These are phyloP conservation scores for Manduca sexta DNA, from an alignment of 1,140 invertebrate genomes.

Conservation along the genomic window DNA sequence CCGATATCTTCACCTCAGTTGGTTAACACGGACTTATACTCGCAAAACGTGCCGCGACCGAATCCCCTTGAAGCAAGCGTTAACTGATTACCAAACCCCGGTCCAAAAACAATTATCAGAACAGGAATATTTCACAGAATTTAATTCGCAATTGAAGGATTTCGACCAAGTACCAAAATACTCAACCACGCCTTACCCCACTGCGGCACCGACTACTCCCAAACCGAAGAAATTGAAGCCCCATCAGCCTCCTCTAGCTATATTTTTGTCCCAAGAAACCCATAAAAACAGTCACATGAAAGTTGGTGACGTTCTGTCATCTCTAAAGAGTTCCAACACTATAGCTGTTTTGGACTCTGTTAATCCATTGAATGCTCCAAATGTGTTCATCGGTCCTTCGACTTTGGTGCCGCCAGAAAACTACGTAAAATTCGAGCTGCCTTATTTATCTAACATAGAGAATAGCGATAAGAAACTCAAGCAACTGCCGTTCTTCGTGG, in stretches of 20 bases:
- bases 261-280: constrained; percentile 78
- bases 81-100: constrained; percentile 41
- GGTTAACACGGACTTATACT: constrained; percentile 47
- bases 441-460: constrained; percentile 84
- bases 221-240: constrained; percentile 77
- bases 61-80: constrained; percentile 45
- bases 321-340: constrained; percentile 80
- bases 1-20: constrained; percentile 38
- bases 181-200: constrained; percentile 59
- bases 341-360: constrained; percentile 85
- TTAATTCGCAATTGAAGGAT: constrained; percentile 40
- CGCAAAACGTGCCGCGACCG: constrained; percentile 36
- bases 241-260: constrained; percentile 86
- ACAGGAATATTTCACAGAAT: constrained; percentile 39
- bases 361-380: constrained; percentile 75
- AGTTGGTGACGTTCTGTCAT: constrained; percentile 79
- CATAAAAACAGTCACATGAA: constrained; percentile 69
- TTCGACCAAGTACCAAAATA: constrained; percentile 44
- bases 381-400: constrained; percentile 86
- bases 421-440: constrained; percentile 86
- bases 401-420: constrained; percentile 79
- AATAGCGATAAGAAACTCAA: constrained; percentile 82
- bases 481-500: constrained; percentile 87
- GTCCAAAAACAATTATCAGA: constrained; percentile 27
- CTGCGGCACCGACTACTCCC: constrained; percentile 61